Conservation (phyloP, 2,888 invertebrate genomes). For the Teleogryllus oceanicus region DNA sequence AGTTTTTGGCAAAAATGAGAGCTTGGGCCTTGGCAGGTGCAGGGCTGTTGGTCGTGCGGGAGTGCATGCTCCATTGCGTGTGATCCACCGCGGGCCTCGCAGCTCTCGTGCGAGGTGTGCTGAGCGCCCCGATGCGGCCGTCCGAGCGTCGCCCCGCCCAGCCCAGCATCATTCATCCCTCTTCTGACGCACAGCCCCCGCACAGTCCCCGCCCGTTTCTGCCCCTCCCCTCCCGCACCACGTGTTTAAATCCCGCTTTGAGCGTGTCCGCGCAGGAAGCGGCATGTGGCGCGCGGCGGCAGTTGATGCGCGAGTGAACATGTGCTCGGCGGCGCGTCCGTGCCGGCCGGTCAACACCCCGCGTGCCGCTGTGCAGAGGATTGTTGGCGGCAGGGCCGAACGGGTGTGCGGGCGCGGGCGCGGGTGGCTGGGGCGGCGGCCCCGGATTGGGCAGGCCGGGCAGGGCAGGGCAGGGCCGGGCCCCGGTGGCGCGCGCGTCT, state of each 20-base stretch:
- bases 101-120: too few relatives aligned
- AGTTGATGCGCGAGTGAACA: neutral
- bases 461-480: neutral
- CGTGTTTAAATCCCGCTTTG: conserved; percentile 18
- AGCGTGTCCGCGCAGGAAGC: neutral
- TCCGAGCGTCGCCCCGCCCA: too few relatives aligned
- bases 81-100: too few relatives aligned
- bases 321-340: neutral
- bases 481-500: conserved; percentile 3
- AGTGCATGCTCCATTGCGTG: too few relatives aligned
- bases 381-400: neutral
- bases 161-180: too few relatives aligned
- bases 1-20: too few relatives aligned
- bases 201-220: too few relatives aligned
- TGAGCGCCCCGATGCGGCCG: too few relatives aligned
- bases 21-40: too few relatives aligned
- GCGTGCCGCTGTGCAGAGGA: neutral
- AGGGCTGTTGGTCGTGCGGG: too few relatives aligned
- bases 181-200: too few relatives aligned
- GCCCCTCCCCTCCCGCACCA: neutral
- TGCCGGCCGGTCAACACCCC: conserved; percentile 6
- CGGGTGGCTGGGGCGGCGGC: neutral
- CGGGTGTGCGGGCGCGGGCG: neutral
- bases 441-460: neutral
- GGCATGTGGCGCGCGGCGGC: conserved; percentile 1